Conservation (phyloP, 2,797 vertebrate genomes). For the Megaceryle alcyon region DNA sequence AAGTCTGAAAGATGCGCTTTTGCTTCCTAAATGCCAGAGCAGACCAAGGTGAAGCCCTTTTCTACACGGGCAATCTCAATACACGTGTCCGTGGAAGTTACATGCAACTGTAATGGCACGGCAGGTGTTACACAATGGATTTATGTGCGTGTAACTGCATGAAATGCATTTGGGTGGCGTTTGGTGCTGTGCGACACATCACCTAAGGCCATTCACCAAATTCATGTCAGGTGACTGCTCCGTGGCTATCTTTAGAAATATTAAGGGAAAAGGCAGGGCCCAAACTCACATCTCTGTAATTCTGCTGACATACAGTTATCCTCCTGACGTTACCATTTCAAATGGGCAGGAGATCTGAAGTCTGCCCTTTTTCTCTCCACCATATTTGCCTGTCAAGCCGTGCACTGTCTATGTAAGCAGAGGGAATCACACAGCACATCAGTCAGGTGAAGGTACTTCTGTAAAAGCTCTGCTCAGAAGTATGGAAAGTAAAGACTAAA, state of each 20-base stretch:
- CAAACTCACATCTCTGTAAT: background rate
- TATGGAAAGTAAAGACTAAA: background rate
- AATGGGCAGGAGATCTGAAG: background rate
- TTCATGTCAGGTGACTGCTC: background rate
- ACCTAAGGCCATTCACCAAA: background rate
- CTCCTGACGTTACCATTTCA: background rate
- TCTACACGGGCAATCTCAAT: rapidly evolving
- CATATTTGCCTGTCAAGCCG: background rate
- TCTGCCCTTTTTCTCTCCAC: background rate
- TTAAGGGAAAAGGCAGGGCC: background rate
- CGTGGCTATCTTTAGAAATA: background rate
- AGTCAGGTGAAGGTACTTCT: background rate
- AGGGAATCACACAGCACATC: background rate
- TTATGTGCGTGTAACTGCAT: background rate
- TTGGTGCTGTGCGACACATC: background rate
- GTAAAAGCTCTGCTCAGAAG: background rate
- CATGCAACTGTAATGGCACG: background rate
- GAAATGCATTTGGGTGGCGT: background rate
- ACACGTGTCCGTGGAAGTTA: rapidly evolving
- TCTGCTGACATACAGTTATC: background rate
- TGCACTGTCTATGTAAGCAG: background rate
- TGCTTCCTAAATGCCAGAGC: background rate
- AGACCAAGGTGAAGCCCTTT: background rate
- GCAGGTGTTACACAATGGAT: background rate
- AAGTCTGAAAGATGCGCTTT: background rate